phyloP scores from a whole-genome alignment of 2,797 vertebrate genomes.

The Diplodus puntazzo region DNA sequence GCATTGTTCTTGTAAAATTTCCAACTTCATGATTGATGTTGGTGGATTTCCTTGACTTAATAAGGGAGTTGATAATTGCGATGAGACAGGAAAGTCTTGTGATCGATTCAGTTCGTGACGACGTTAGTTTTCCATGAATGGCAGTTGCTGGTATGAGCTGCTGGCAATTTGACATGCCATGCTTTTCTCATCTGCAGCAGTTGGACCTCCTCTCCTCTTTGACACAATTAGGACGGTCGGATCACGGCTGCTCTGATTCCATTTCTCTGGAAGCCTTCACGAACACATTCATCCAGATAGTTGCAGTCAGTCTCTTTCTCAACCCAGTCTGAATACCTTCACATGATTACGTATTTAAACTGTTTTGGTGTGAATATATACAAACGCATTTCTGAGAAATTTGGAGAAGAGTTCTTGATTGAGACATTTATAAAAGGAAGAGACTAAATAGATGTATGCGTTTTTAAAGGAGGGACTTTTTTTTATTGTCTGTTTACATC shows the following conservation, averaged over 20 bases:
- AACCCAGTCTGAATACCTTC: constrained; percentile 31
- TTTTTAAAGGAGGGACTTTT: constrained; percentile 40
- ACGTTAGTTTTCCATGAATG: constrained; percentile 64
- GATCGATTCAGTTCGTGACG: constrained; percentile 63
- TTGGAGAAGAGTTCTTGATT: constrained; percentile 38
- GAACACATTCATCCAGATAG: constrained; percentile 37
- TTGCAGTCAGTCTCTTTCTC: constrained; percentile 35
- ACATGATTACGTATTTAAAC: constrained; percentile 32
- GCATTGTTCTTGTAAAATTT: constrained; percentile 66
- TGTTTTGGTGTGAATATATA: constrained; percentile 26
- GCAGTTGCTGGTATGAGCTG: constrained; percentile 54
- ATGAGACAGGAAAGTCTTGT: constrained; percentile 59
- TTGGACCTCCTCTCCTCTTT: constrained; percentile 43
- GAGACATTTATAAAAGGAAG: constrained; percentile 34
- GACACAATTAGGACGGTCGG: constrained; percentile 67
- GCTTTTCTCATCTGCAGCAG: constrained; percentile 76
- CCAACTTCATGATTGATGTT: constrained; percentile 68
- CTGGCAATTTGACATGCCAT: constrained; percentile 69
- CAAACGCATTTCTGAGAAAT: constrained; percentile 24
- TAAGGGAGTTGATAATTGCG: constrained; percentile 63
- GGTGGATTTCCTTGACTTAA: constrained; percentile 62
- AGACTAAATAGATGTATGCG: constrained; percentile 26
- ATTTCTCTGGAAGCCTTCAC: constrained; percentile 61
- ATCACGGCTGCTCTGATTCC: constrained; percentile 46
- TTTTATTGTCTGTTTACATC: constrained; percentile 71